Base-by-base conservation (phyloP, 2,113 vertebrate species). In the Apteryx owenii region DNA sequence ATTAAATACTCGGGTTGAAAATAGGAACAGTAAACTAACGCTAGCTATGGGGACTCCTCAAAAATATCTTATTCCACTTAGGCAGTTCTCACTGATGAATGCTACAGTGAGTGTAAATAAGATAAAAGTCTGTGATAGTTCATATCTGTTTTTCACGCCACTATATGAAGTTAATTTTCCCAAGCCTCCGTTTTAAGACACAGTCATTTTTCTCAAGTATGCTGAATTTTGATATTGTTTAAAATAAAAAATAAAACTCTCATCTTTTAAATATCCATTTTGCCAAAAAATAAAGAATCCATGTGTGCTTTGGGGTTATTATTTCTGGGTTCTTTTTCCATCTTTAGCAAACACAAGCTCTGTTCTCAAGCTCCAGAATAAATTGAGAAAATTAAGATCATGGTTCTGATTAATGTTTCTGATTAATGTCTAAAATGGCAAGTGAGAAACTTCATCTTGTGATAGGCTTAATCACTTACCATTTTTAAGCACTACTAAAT, bases 361-460 rank as follows among this genome's bases (percentile, higher is more conserved):
- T 89, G 28, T 36, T 72, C 14, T 88, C 44, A 65, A 56, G 87
- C 95, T 96, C 71, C 23, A 70, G 76, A 95, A 65, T 21, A 93
- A 85, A 68, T 31, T 64, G 54, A 89, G 58, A 91, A 89, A 94
- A 21, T 31, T 33, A 86, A 88, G 33, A 81, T n/a, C 44, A 53
- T 14, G 7, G 2, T 3, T 86, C 53, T 93, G 51, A 85, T 88
- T 69, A 76, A 91, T 81, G 77, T 53, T 90, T 96, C 85, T 96
- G 83, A 86, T 81, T 96, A 95, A 90, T 87, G 88, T 86, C 36
- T 90, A 89, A 94, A 93, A 38, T 91, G 62, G 56, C 17, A 95
- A 60, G 84, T 69, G 19, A 46, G 66, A 88, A 93, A 44, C 7
- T 81, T 42, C 6, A 64, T 95, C 68, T 92, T 94, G 44, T 85